Percentiles rank a stretch among this genome's conserved stretches.
phyloP scores from a whole-genome alignment of 2,113 vertebrate genomes.

The Pelusios castaneus region DNA sequence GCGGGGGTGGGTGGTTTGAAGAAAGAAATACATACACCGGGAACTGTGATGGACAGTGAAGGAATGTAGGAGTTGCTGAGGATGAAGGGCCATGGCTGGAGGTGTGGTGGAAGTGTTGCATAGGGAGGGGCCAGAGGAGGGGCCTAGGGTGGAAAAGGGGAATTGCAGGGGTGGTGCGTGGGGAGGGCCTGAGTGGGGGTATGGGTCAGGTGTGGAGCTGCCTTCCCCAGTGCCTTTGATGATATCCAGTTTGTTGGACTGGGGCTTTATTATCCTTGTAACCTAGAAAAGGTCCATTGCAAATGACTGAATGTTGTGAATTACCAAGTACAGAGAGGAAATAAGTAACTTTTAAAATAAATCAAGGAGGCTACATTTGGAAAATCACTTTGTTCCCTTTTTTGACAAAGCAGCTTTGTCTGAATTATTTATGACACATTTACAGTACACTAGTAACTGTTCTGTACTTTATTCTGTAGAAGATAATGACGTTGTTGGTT shows the following conservation, averaged over 20 bases:
- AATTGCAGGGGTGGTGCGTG: no score
- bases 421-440: rapidly evolving
- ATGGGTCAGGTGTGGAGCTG: no score
- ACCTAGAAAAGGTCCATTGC: background rate
- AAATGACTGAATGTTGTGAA: background rate
- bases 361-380: background rate
- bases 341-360: background rate
- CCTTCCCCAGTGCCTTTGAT: no score
- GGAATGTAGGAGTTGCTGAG: no score
- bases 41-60: no score
- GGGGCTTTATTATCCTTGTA: background rate
- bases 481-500: background rate
- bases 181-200: no score
- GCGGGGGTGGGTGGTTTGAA: no score
- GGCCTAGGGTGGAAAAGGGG: no score
- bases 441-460: rapidly evolving
- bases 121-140: no score
- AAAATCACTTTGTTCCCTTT: background rate
- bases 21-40: no score
- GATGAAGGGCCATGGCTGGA: no score
- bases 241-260: background rate
- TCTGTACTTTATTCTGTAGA: rapidly evolving
- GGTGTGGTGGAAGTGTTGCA: no score
- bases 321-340: background rate
- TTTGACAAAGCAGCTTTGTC: rapidly evolving